These are phyloP conservation scores for Alloscopus bannaensis DNA, from an alignment of 2,888 invertebrate genomes.

Conservation along the genomic window DNA sequence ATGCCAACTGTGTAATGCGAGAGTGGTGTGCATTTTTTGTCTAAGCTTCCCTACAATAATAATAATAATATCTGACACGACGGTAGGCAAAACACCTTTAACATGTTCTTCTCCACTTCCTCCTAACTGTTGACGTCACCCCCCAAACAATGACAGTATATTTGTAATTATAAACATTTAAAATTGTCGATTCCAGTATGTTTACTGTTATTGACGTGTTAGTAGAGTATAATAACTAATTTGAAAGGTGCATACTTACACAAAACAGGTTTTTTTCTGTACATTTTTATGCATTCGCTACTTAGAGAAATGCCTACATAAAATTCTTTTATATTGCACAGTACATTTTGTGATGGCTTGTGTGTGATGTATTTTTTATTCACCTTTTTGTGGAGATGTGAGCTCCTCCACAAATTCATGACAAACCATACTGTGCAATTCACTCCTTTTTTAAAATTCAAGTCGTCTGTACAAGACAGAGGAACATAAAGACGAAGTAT, in stretches of 20 bases:
- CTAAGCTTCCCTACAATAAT: constrained; percentile 36
- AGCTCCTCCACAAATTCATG: background rate
- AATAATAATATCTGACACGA: constrained; percentile 38
- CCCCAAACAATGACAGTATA: constrained; percentile 48
- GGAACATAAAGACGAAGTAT: constrained; percentile 53
- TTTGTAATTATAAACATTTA: constrained; percentile 48
- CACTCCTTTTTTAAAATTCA: constrained; percentile 39
- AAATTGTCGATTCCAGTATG: constrained; percentile 50
- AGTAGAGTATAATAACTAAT: constrained; percentile 59
- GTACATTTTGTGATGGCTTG: too few species aligned
- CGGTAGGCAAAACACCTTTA: constrained; percentile 31
- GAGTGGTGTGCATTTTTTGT: constrained; percentile 48
- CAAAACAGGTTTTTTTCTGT: constrained; percentile 49
- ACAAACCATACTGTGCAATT: constrained; percentile 30
- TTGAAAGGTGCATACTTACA: constrained; percentile 60
- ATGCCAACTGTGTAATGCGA: constrained; percentile 33
- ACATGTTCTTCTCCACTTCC: constrained; percentile 20
- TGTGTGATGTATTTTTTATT: background rate
- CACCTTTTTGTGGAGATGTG: background rate
- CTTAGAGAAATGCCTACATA: too few species aligned
- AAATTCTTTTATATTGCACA: too few species aligned
- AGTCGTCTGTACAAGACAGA: constrained; percentile 36
- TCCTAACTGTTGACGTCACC: constrained; percentile 9
- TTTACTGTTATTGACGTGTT: constrained; percentile 41
- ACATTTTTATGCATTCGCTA: constrained; percentile 43